These are phyloP conservation scores for Ennomos fuscantarius DNA, from an alignment of 2,888 invertebrate genomes.

Conservation along the genomic window DNA sequence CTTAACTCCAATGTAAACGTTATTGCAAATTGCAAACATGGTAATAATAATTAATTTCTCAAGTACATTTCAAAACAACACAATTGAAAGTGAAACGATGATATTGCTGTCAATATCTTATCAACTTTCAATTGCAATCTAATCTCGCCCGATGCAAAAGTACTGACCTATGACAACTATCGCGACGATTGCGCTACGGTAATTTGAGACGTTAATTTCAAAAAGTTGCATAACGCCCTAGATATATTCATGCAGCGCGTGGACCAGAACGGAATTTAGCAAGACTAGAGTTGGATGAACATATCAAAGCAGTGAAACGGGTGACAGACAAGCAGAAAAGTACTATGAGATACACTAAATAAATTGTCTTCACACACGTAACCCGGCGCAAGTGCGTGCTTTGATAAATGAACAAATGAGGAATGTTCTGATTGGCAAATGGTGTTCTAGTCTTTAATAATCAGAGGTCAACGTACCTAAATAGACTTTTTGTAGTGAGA, in stretches of 20 bases:
- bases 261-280: slow-evolving; percentile 36
- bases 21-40: too few species aligned
- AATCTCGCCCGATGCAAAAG: slow-evolving; percentile 61
- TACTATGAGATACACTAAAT: too few species aligned
- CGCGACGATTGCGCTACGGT: slow-evolving; percentile 56
- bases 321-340: too few species aligned
- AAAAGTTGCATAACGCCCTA: slow-evolving; percentile 63
- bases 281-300: neutral
- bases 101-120: slow-evolving; percentile 49
- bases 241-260: slow-evolving; percentile 24
- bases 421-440: too few species aligned
- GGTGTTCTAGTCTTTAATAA: too few species aligned
- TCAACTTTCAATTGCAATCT: slow-evolving; percentile 65
- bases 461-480: too few species aligned
- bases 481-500: too few species aligned
- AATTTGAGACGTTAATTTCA: slow-evolving; percentile 58
- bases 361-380: too few species aligned
- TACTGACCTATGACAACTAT: slow-evolving; percentile 78
- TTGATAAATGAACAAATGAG: too few species aligned
- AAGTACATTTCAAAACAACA: slow-evolving; percentile 10
- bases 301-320: too few species aligned
- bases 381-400: too few species aligned
- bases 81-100: slow-evolving; percentile 32
- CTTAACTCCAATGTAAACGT: too few species aligned
- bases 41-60: slow-evolving; percentile 7